Conservation (phyloP, 2,113 vertebrate genomes). For the Crypturellus undulatus region DNA sequence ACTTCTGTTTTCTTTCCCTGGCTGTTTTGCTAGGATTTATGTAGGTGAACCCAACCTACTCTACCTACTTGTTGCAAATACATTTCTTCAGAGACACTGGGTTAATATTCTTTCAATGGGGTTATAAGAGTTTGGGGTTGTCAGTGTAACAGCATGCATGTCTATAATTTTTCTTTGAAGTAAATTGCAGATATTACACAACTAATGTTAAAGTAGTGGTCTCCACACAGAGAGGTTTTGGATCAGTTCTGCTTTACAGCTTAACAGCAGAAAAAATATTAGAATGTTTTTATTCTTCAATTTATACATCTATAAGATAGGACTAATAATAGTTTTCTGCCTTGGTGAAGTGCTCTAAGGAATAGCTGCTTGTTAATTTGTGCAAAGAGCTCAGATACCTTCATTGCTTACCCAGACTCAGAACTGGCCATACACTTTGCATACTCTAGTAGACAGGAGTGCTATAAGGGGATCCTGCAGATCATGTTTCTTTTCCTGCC, state of each 20-base stretch:
- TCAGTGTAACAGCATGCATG: neutral
- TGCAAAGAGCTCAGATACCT: neutral
- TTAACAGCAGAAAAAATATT: neutral
- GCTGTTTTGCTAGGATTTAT: neutral
- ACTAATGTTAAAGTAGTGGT: neutral
- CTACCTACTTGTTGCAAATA: neutral
- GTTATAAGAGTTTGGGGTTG: neutral
- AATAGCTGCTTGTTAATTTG: neutral
- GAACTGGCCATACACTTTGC: fast-evolving
- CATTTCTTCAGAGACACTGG: neutral
- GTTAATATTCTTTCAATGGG: neutral
- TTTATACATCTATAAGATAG: neutral
- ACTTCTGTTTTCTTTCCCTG: conserved; percentile 5
- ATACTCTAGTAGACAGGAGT: neutral
- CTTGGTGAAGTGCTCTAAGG: neutral
- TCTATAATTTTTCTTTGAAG: neutral
- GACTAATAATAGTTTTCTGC: neutral
- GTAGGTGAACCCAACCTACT: conserved; percentile 40
- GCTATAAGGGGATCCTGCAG: neutral
- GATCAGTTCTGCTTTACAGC: neutral
- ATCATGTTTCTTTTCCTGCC: neutral
- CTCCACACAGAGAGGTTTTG: neutral
- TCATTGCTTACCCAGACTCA: neutral
- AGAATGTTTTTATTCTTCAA: neutral
- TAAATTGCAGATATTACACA: neutral